Base-by-base conservation (phyloP, 2,113 vertebrate species). In the Corythaeola cristata region DNA sequence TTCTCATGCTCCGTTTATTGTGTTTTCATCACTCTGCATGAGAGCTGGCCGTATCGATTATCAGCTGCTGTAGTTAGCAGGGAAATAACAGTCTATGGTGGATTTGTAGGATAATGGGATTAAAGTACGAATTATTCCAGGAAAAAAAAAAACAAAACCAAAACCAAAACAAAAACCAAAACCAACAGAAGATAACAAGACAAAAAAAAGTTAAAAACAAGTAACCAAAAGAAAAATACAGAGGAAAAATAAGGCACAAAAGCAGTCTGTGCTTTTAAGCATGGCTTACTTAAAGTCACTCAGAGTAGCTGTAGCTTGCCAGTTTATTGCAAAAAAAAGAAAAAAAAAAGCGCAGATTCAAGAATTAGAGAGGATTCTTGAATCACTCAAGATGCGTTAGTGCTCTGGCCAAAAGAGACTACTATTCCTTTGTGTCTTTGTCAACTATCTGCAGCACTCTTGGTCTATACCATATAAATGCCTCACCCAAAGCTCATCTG, bases 101-200 rank as follows among this genome's bases (percentile, higher is more conserved):
- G n/a, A 83, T 85, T 72, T 82, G 12, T 67, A 77, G 60, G 52
- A 77, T 52, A 94, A 72, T 33, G 30, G 14, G 23, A 59, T 78
- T 85, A 63, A 89, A 87, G 8, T 16, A 63, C 21, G 26, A 67
- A 50, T 2, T 44, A 77, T 15, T 58, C 16, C 18, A 72, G 7
- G 2, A 28, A 7, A 3, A 26, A 11, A 9, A 44, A 14, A 16
- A 11, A 11, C 0, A 3, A 13, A 45, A 73, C n/a, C n/a, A n/a
- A n/a, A n/a, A n/a, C n/a, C n/a, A n/a, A n/a, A n/a, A n/a, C n/a
- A n/a, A n/a, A n/a, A n/a, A n/a, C n/a, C n/a, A n/a, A n/a, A n/a
- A n/a, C n/a, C n/a, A n/a, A n/a, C n/a, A n/a, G n/a, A n/a, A n/a
- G n/a, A n/a, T n/a, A n/a, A n/a, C n/a, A n/a, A n/a, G n/a, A n/a